Evolutionary conservation across 2,797 vertebrate genomes (phyloP).

Genomic region (Crocodylus rhombifer): DNA sequence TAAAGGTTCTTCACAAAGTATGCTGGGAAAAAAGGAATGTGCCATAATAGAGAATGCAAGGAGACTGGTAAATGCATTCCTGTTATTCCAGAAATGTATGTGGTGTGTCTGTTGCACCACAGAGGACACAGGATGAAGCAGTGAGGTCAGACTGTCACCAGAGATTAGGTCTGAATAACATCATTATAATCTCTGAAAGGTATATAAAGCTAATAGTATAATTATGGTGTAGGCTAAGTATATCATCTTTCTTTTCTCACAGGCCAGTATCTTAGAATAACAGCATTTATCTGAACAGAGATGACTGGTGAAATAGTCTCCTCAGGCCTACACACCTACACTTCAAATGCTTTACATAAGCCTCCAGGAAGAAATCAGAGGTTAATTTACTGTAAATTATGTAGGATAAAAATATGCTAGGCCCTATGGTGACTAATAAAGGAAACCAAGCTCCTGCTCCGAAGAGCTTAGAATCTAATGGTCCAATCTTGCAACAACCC

Average conservation of each 20-base stretch:
- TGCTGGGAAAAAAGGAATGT: neutral
- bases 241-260: neutral
- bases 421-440: neutral
- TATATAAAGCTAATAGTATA: neutral
- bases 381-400: too few relatives aligned
- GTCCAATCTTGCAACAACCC: neutral
- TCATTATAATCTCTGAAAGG: neutral
- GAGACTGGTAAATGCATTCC: neutral
- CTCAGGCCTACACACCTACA: neutral
- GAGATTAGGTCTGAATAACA: neutral
- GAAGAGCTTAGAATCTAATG: neutral
- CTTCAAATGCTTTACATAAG: neutral
- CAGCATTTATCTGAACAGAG: neutral
- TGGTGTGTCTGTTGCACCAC: accelerated
- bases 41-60: neutral
- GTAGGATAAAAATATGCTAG: neutral
- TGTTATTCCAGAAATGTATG: neutral
- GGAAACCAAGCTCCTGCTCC: neutral
- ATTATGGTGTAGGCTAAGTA: neutral
- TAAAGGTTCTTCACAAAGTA: accelerated
- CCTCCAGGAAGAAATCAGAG: neutral
- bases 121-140: neutral
- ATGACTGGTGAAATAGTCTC: neutral
- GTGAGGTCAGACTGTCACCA: neutral
- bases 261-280: neutral